Evolutionary conservation across 2,113 vertebrate species (phyloP), one percentile per base, ranked within the genome.

Genomic region (Ahaetulla prasina): DNA sequence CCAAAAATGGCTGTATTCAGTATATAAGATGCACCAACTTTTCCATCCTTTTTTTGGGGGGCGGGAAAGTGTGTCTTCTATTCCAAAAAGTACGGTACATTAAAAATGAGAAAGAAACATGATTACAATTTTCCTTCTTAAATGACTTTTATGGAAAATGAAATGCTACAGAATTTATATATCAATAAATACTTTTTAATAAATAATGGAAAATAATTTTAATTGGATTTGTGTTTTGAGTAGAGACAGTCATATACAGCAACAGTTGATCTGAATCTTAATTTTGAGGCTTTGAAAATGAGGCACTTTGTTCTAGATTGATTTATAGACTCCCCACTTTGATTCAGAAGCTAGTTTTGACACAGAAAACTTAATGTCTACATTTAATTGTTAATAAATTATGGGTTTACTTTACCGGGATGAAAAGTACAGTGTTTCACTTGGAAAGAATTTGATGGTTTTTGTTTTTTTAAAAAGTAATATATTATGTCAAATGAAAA

Each of bases 121-220:
- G 30, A 68, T 68, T 68, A 68, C 4, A 68, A 68, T 35, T 88
- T 91, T 52, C 39, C 12, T 68, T 47, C 55, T 63, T 87, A 86
- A 85, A 49, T 86, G 39, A 88, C 50, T 57, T 92, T 88, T 84
- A 80, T 84, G 89, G 55, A 53, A 0, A 12, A 54, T 16, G 68
- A 55, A 63, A 50, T 85, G 14, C 18, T 84, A 16, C 25, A 39
- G 45, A n/a, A 74, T 47, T 30, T 89, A 92, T 91, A 92, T 23
- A 12, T 74, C 87, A 80, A 50, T 92, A 74, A 91, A 22, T 60
- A 23, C 2, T 12, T 87, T 94, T 94, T 84, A 0, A 0, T 91
- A 80, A 90, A 85, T 68, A 93, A 49, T 92, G 57, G 92, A 86
- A 93, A 90, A 27, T 39, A 54, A 35, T 87, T 95, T 85, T 50